Conservation (phyloP, 2,888 invertebrate genomes). For the Brenthis hecate region DNA sequence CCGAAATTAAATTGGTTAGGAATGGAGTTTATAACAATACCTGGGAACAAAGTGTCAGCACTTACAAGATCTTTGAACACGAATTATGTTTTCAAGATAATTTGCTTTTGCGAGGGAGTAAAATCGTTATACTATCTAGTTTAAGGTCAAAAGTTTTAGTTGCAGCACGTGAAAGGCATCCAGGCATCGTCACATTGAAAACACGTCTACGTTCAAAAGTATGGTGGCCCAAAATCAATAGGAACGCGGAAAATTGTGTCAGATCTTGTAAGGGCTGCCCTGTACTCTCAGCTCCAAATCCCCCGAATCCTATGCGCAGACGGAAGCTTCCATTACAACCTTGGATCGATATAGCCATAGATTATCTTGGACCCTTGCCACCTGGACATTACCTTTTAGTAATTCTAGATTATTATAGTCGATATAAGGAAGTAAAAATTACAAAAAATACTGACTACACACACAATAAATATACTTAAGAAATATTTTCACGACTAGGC, state of each 20-base stretch:
- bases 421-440: constrained; percentile 43
- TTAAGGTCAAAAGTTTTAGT: constrained; percentile 38
- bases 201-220: constrained; percentile 39
- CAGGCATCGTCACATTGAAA: constrained; percentile 41
- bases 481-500: constrained; percentile 43
- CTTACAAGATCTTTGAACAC: constrained; percentile 25
- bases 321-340: constrained; percentile 39
- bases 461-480: constrained; percentile 41
- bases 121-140: constrained; percentile 36
- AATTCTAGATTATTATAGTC: constrained; percentile 41
- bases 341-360: constrained; percentile 41
- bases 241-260: constrained; percentile 35
- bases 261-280: constrained; percentile 40
- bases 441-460: constrained; percentile 26
- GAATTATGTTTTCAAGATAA: constrained; percentile 34
- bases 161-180: constrained; percentile 43
- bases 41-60: constrained; percentile 32
- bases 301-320: constrained; percentile 39
- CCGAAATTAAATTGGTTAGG: constrained; percentile 28
- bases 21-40: constrained; percentile 29
- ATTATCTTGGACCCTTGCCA: constrained; percentile 43
- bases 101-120: constrained; percentile 37
- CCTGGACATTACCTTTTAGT: constrained; percentile 41
- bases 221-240: constrained; percentile 42
- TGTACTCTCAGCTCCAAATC: constrained; percentile 26